Conservation (phyloP, 2,797 vertebrate genomes). For the Etheostoma nigrum region DNA sequence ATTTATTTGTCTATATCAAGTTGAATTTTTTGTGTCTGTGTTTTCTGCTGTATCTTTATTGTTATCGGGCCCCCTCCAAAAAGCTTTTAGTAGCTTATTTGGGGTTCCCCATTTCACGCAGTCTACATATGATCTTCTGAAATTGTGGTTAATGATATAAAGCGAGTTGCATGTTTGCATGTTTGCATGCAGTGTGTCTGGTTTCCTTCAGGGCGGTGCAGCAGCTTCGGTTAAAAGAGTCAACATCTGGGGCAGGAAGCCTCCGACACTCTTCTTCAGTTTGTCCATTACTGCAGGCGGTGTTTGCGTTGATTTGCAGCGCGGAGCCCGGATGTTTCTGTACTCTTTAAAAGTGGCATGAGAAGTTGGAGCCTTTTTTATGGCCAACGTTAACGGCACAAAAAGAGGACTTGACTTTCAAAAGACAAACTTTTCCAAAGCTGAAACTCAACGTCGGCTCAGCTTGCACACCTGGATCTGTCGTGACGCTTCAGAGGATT, state of each 20-base stretch:
- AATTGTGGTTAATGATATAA: no score
- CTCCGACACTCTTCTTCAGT: no score
- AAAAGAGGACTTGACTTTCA: conserved; percentile 2
- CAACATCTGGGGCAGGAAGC: background rate
- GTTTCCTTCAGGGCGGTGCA: conserved; percentile 18
- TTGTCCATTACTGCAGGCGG: no score
- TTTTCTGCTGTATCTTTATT: no score
- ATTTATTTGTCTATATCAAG: no score
- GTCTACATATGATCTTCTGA: no score
- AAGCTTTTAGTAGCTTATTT: no score
- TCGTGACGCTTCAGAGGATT: background rate
- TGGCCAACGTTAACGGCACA: conserved; percentile 14
- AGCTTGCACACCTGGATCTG: background rate
- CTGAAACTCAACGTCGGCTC: conserved; percentile 48
- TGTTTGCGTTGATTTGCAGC: background rate
- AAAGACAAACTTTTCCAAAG: conserved; percentile 34
- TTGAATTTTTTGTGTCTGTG: no score
- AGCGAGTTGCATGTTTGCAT: no score
- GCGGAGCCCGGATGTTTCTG: background rate
- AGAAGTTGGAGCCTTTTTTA: conserved; percentile 19
- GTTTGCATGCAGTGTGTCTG: background rate
- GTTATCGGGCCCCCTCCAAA: no score
- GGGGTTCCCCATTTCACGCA: no score
- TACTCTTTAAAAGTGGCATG: conserved; percentile 18
- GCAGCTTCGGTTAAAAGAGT: conserved; percentile 1